A percentile compares a stretch with the other conserved stretches of the same genome.
Conservation (phyloP, 2,888 invertebrate genomes). For the Germaria angustata region DNA sequence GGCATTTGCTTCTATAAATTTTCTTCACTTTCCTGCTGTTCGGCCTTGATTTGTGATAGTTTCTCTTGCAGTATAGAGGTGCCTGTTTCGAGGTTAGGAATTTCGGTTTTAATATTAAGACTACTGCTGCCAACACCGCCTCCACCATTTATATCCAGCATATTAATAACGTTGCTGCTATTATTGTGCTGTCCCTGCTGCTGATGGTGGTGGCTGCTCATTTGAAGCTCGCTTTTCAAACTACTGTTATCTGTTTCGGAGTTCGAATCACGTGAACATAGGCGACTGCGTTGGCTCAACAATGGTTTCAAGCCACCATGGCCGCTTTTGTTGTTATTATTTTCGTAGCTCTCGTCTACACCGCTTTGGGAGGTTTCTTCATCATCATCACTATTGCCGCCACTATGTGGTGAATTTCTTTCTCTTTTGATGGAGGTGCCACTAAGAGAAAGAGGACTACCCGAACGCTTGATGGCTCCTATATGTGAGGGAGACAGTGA, state of each 20-base stretch:
- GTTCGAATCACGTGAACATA: slow-evolving; percentile 75
- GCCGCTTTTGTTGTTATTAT: slow-evolving; percentile 68
- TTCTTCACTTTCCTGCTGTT: slow-evolving; percentile 76
- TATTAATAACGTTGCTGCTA: slow-evolving; percentile 70
- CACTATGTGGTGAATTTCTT: slow-evolving; percentile 75
- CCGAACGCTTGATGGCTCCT: slow-evolving; percentile 73
- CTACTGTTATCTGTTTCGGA: slow-evolving; percentile 73
- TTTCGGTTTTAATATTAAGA: slow-evolving; percentile 59
- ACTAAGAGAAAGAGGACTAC: slow-evolving; percentile 74
- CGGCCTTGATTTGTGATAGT: slow-evolving; percentile 79
- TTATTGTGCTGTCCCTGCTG: slow-evolving; percentile 68
- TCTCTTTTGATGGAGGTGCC: slow-evolving; percentile 82
- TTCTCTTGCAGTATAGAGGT: slow-evolving; percentile 78
- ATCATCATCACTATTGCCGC: slow-evolving; percentile 67
- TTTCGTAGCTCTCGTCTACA: slow-evolving; percentile 70
- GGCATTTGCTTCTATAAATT: slow-evolving; percentile 79
- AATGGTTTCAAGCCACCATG: slow-evolving; percentile 66
- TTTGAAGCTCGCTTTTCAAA: slow-evolving; percentile 71
- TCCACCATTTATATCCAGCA: slow-evolving; percentile 75
- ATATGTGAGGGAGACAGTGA: slow-evolving; percentile 59
- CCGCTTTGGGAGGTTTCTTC: slow-evolving; percentile 70
- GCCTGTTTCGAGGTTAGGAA: slow-evolving; percentile 61
- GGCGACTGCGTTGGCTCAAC: slow-evolving; percentile 70
- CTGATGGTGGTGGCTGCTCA: slow-evolving; percentile 36
- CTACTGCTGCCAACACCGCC: slow-evolving; percentile 47